Evolutionary conservation across 92 coral and sea anemone species (phyloP).

Genomic region (Epizoanthus rinbou): DNA sequence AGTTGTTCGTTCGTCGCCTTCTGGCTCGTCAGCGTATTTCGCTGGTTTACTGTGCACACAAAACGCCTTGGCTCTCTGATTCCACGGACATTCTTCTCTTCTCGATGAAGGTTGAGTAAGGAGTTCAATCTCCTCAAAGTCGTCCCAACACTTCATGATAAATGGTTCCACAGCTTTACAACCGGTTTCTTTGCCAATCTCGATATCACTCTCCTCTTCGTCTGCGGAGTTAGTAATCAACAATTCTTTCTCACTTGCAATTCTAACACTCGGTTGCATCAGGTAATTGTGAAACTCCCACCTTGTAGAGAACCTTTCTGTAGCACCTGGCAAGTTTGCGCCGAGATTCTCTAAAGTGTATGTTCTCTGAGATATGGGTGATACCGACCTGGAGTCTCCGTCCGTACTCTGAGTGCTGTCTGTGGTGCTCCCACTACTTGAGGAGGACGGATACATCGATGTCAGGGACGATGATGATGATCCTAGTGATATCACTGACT

Average conservation of each 20-base stretch:
- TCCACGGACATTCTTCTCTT: conserved; percentile 7
- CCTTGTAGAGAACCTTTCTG: conserved; percentile 2
- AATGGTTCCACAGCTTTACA: conserved; percentile 19
- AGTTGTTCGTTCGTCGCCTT: conserved; percentile 2
- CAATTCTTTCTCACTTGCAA: background rate
- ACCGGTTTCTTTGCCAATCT: background rate
- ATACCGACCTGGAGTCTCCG: background rate
- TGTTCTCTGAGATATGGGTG: background rate
- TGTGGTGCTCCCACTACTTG: conserved; percentile 12
- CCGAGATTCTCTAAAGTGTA: background rate
- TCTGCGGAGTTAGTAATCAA: background rate
- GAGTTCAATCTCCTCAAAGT: conserved; percentile 40
- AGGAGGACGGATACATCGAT: conserved; percentile 14
- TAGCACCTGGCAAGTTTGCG: background rate
- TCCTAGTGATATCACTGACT: conserved; percentile 6
- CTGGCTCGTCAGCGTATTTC: background rate
- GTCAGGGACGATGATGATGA: conserved; percentile 20
- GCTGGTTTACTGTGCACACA: background rate
- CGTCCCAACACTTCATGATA: conserved; percentile 29
- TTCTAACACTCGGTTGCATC: conserved; percentile 24
- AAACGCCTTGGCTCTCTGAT: background rate
- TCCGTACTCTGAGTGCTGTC: background rate
- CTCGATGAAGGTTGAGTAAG: background rate
- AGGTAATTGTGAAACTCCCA: background rate
- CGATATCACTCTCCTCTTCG: background rate